These are phyloP conservation scores for Aleiodes testaceus DNA, from an alignment of 2,888 invertebrate species.

Conservation along the genomic window DNA sequence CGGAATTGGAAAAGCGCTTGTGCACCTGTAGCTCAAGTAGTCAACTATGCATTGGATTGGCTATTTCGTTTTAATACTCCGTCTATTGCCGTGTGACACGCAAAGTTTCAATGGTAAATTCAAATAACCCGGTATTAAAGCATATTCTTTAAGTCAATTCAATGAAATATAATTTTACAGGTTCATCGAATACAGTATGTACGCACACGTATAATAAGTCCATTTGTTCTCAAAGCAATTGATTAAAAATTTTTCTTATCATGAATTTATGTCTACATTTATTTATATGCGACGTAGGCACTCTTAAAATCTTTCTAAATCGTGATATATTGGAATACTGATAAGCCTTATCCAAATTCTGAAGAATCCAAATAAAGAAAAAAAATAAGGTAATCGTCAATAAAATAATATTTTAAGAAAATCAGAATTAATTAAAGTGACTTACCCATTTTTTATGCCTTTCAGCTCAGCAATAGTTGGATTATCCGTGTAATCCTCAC, in stretches of 20 bases:
- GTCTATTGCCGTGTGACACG: constrained; percentile 18
- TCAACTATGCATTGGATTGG: constrained; percentile 15
- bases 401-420: too few relatives aligned
- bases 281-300: too few relatives aligned
- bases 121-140: constrained; percentile 7
- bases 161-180: constrained; percentile 1
- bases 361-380: too few relatives aligned
- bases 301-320: too few relatives aligned
- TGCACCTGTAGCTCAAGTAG: constrained; percentile 25
- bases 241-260: too few relatives aligned
- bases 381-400: too few relatives aligned
- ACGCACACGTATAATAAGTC: too few relatives aligned
- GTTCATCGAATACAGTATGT: constrained; percentile 1
- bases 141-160: constrained; percentile 10
- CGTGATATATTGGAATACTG: too few relatives aligned
- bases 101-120: constrained; percentile 4
- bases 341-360: too few relatives aligned
- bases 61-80: constrained; percentile 16
- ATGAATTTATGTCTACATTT: too few relatives aligned
- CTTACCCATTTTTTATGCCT: constrained; percentile 77
- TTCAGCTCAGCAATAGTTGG: constrained; percentile 83
- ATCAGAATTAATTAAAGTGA: constrained; percentile 17
- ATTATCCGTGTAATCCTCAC: constrained; percentile 77
- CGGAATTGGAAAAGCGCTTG: neutral
- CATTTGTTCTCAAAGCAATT: too few relatives aligned